phyloP scores from a whole-genome alignment of 2,888 invertebrate species.

The Clivina fossor region DNA sequence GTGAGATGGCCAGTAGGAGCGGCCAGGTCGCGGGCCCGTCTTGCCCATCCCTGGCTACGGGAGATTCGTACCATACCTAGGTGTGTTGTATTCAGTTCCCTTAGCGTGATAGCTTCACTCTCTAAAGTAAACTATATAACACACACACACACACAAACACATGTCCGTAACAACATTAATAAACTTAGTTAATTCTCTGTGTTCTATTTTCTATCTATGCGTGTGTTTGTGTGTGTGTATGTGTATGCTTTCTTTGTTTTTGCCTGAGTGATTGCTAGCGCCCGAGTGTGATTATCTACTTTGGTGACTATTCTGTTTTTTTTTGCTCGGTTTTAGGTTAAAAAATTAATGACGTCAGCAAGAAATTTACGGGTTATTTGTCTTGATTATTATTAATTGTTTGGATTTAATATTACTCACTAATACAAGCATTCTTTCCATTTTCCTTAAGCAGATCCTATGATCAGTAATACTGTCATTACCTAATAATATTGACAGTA shows the following conservation, averaged over 20 bases:
- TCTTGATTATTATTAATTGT: slow-evolving; percentile 33
- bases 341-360: slow-evolving; percentile 11
- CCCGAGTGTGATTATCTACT: too few species aligned
- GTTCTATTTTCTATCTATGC: too few species aligned
- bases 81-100: slow-evolving; percentile 19
- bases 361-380: slow-evolving; percentile 1
- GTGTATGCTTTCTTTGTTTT: too few species aligned
- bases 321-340: not conserved
- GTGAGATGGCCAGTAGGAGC: slow-evolving; percentile 12
- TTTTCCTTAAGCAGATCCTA: too few species aligned
- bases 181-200: slow-evolving; percentile 9
- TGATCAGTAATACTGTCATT: too few species aligned
- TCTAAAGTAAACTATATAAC: slow-evolving; percentile 10
- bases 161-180: slow-evolving; percentile 5
- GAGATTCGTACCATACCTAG: slow-evolving; percentile 8
- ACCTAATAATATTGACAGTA: too few species aligned
- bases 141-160: too few species aligned
- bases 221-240: too few species aligned
- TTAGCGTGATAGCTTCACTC: slow-evolving; percentile 17
- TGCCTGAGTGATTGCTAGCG: too few species aligned
- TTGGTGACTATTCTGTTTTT: too few species aligned
- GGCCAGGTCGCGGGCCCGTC: slow-evolving; percentile 13
- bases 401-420: slow-evolving; percentile 27
- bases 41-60: slow-evolving; percentile 10
- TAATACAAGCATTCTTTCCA: too few species aligned